These are phyloP conservation scores for Oryzias javanicus DNA, from an alignment of 2,113 vertebrate genomes.

Conservation along the genomic window DNA sequence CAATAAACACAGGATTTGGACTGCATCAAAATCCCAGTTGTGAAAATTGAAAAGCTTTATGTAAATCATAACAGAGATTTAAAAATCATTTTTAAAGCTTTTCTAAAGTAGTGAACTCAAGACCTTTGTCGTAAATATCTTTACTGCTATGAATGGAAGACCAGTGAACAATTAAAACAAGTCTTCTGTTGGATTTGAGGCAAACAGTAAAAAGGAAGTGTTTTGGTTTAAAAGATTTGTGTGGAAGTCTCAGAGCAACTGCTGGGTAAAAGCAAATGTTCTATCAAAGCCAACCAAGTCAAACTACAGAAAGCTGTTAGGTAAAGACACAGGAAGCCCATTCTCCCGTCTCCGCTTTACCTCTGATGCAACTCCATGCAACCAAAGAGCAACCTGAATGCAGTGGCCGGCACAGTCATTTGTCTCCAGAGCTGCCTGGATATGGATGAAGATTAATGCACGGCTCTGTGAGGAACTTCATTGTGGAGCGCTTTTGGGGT, in stretches of 20 bases:
- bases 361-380: constrained; percentile 59
- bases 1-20: background rate
- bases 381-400: constrained; percentile 41
- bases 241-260: constrained; percentile 3
- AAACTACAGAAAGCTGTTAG: constrained; percentile 38
- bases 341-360: background rate
- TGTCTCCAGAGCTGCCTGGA: constrained; percentile 12
- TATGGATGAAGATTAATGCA: constrained; percentile 6
- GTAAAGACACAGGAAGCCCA: constrained; percentile 12
- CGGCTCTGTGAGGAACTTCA: too few relatives aligned
- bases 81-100: background rate
- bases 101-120: too few relatives aligned
- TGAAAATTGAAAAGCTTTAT: too few relatives aligned
- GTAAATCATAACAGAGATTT: too few relatives aligned
- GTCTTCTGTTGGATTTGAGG: too few relatives aligned
- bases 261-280: constrained; percentile 23
- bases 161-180: too few relatives aligned
- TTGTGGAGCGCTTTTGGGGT: too few relatives aligned
- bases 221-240: too few relatives aligned
- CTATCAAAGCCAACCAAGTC: constrained; percentile 25
- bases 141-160: too few relatives aligned
- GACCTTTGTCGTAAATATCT: too few relatives aligned
- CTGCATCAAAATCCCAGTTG: background rate
- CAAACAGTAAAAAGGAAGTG: too few relatives aligned
- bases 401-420: constrained; percentile 14